Percentiles rank a stretch among this genome's conserved stretches.
Conservation (phyloP, 1,140 invertebrate genomes). For the Drosophila insularis region DNA sequence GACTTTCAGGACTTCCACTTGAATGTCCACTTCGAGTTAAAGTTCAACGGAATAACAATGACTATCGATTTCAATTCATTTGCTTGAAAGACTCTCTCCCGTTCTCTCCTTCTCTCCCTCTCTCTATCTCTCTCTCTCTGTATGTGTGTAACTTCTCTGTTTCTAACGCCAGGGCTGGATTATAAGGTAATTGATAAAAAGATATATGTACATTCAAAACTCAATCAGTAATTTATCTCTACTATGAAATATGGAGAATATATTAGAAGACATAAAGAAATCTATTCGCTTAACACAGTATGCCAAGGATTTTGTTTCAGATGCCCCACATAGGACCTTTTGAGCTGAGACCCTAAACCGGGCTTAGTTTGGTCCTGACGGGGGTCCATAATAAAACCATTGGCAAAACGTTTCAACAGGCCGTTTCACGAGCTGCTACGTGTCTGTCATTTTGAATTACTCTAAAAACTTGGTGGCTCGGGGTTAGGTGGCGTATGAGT, state of each 20-base stretch:
- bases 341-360: background rate
- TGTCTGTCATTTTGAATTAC: conserved; percentile 75
- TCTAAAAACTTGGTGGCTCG: conserved; percentile 23
- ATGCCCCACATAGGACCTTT: background rate
- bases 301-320: no score
- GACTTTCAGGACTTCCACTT: conserved; percentile 37
- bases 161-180: no score
- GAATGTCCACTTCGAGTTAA: conserved; percentile 11
- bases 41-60: conserved; percentile 38
- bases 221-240: no score
- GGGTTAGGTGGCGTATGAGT: conserved; percentile 60
- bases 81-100: background rate
- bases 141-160: conserved; percentile 2
- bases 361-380: background rate
- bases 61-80: conserved; percentile 60
- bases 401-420: conserved; percentile 60
- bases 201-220: no score
- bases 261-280: no score
- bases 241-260: no score
- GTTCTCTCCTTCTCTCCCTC: background rate
- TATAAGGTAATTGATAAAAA: no score
- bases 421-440: conserved; percentile 59
- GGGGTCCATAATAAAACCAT: conserved; percentile 62
- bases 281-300: no score
- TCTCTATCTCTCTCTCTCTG: background rate